Percentiles rank a stretch among this genome's conserved stretches.
These are phyloP conservation scores for Cryptocephalus primarius DNA, from an alignment of 2,888 invertebrate species.

Conservation along the genomic window DNA sequence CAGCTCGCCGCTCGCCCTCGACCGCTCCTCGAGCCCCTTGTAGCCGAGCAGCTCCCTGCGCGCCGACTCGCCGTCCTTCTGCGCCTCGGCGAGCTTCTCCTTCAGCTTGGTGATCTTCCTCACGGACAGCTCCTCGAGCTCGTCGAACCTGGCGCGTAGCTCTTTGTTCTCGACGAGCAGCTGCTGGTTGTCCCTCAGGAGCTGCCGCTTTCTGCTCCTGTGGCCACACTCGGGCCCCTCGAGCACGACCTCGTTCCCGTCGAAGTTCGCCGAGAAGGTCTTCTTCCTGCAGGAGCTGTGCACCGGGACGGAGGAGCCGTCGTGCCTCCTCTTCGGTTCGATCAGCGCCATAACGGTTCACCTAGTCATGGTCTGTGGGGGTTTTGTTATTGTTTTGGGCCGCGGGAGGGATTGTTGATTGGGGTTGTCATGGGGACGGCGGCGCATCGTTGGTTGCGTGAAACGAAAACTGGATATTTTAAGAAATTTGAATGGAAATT, in stretches of 20 bases:
- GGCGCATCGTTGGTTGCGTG: no score
- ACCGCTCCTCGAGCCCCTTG: slow-evolving; percentile 42
- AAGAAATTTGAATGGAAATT: no score
- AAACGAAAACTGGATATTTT: no score
- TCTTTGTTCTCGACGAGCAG: slow-evolving; percentile 43
- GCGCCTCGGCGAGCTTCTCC: slow-evolving; percentile 47
- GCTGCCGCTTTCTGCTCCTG: slow-evolving; percentile 22
- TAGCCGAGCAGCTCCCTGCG: slow-evolving; percentile 45
- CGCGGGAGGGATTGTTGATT: no score
- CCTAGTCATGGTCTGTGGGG: no score
- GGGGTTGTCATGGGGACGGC: no score
- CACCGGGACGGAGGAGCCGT: background rate
- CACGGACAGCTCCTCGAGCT: slow-evolving; percentile 37
- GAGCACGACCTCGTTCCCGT: background rate
- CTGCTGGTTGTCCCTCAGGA: slow-evolving; percentile 43
- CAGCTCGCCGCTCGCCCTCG: slow-evolving; percentile 39
- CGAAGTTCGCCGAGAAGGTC: background rate
- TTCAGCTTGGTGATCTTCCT: slow-evolving; percentile 52
- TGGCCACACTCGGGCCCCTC: slow-evolving; percentile 18
- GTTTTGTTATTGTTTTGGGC: no score
- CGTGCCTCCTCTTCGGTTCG: background rate
- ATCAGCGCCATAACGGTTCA: no score
- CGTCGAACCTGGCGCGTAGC: slow-evolving; percentile 42
- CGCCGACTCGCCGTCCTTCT: slow-evolving; percentile 51
- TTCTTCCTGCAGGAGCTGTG: background rate